A percentile compares a stretch with the other conserved stretches of the same genome.
These are phyloP conservation scores for Corythoichthys haematopterus DNA, from an alignment of 2,113 vertebrate species.

Conservation along the genomic window DNA sequence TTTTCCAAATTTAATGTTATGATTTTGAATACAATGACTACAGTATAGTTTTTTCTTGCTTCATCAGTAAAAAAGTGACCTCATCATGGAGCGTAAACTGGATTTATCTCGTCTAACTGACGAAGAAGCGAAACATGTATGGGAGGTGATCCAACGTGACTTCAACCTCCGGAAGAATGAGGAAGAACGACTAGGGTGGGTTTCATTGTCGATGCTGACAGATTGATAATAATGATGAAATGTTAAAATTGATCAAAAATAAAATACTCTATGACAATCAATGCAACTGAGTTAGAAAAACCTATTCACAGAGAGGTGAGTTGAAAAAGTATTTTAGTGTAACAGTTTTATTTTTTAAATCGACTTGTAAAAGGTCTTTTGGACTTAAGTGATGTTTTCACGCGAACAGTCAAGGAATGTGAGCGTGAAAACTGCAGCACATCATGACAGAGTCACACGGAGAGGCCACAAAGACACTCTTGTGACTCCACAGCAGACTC, in stretches of 20 bases:
- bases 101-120: slow-evolving; percentile 89
- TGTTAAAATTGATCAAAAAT: background rate
- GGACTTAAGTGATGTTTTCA: background rate
- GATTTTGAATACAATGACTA: background rate
- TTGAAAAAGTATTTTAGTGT: background rate
- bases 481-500: slow-evolving; percentile 29
- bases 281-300: background rate
- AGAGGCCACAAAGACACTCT: slow-evolving; percentile 50
- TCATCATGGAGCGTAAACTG: slow-evolving; percentile 82
- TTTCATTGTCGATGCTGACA: background rate
- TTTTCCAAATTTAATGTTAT: background rate
- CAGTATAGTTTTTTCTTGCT: background rate
- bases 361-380: background rate
- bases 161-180: slow-evolving; percentile 86
- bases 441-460: slow-evolving; percentile 66
- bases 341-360: background rate
- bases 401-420: slow-evolving; percentile 26
- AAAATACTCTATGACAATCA: background rate
- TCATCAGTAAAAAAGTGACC: slow-evolving; percentile 1
- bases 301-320: background rate
- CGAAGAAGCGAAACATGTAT: slow-evolving; percentile 89
- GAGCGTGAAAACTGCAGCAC: slow-evolving; percentile 40
- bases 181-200: slow-evolving; percentile 84
- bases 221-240: background rate
- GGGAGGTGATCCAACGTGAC: slow-evolving; percentile 90